These are phyloP conservation scores for Falco cherrug DNA, from an alignment of 2,797 vertebrate genomes.

Conservation along the genomic window DNA sequence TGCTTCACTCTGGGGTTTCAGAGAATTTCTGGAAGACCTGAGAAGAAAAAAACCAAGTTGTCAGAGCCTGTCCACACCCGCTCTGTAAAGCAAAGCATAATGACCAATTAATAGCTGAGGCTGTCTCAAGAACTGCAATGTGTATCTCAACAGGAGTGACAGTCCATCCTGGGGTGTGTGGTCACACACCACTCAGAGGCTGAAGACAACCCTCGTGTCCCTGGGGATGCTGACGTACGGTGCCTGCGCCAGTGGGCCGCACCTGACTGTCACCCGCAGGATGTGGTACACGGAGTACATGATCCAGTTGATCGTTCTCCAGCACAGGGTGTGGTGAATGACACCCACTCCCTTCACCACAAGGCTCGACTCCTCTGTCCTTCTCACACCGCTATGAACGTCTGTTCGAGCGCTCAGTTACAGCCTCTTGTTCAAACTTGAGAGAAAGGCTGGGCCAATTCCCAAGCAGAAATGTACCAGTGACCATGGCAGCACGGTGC, in stretches of 20 bases:
- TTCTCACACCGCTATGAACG: neutral
- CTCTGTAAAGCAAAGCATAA: neutral
- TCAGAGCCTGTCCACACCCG: neutral
- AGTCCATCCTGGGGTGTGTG: neutral
- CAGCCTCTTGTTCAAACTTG: neutral
- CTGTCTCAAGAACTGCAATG: neutral
- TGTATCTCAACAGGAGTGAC: neutral
- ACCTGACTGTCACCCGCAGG: neutral
- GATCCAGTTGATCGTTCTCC: accelerated
- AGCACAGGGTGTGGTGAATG: neutral
- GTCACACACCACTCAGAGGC: neutral
- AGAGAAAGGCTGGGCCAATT: neutral
- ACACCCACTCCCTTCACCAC: neutral
- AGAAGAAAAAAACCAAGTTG: neutral
- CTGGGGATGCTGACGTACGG: neutral
- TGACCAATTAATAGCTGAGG: neutral
- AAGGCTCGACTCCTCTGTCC: neutral
- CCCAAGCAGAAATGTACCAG: accelerated
- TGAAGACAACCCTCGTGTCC: neutral
- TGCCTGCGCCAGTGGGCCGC: neutral
- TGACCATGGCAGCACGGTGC: neutral
- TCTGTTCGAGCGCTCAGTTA: neutral
- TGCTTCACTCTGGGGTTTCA: constrained; percentile 7
- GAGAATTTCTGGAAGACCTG: constrained; percentile 78
- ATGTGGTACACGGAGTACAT: neutral